Evolutionary conservation across 1,140 invertebrate species (phyloP), one percentile per base, ranked within the genome.

Genomic region (Drosophila suzukii): DNA sequence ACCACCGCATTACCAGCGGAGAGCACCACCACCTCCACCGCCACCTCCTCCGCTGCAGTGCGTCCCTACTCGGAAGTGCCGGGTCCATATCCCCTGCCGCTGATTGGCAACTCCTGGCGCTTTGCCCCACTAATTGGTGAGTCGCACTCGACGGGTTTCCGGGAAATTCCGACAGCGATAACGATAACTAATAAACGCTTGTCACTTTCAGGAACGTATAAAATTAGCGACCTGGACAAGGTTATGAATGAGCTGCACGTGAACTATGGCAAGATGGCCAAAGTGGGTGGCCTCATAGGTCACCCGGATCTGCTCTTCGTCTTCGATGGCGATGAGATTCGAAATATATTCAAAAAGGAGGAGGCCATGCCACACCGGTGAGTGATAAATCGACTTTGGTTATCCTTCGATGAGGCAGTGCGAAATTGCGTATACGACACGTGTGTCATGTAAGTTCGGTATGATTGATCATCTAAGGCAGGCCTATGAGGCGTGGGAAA

Each of bases 61-160:
- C 84, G 85, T 81, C 94, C 95, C 6, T 97, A 96, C 80, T 89
- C 93, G 8, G 94, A 94, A 61, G 95, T 97, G 60, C 96, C 97
- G 4, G 96, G 97, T 27, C 96, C 96, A 1, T 95, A 93, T 90
- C 95, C 95, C 11, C 91, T 97, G 58, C 96, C 96, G 0, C 34
- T 97, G 6, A 92, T 97, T 17, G 96, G 97, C 32, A 97, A 97
- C 91, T 95, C 96, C 12, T 97, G 96, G 96, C 92, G 96, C 71
- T 97, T 97, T 91, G 94, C 96, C 46, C 93, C 96, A 86, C 20
- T 94, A 61, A 94, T 96, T 81, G 95, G 95, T 95, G 93, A 93
- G 91, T 76, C 8, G 7, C 11, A 11, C 27, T 56, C 41, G 53
- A 8, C 11, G 11, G 17, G 41, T 13, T 20, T 10, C 34, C 59